phyloP scores from a whole-genome alignment of 2,113 vertebrate genomes.

The Apteryx owenii region DNA sequence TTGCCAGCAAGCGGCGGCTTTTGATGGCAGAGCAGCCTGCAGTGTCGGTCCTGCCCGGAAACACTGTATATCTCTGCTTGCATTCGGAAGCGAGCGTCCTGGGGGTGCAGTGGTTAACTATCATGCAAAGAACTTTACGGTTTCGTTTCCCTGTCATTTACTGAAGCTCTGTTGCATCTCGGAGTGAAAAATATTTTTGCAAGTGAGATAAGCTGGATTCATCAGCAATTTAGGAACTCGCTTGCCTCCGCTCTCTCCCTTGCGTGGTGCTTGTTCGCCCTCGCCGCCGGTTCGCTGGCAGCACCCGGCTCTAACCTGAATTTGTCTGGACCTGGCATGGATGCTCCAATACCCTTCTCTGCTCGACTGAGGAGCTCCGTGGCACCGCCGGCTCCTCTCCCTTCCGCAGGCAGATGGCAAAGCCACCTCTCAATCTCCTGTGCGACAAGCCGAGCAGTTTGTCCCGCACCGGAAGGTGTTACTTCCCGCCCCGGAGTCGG shows the following conservation, averaged over 20 bases:
- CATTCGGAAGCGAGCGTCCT: fast-evolving
- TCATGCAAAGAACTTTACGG: not conserved
- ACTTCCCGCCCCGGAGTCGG: not conserved
- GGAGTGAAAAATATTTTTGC: not conserved
- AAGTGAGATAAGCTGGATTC: not conserved
- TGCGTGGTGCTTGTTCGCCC: not conserved
- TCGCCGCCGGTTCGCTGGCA: not conserved
- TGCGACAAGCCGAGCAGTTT: not conserved
- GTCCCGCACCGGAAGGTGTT: not conserved
- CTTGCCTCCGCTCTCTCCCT: not conserved
- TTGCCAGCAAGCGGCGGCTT: fast-evolving
- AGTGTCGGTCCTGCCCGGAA: not conserved
- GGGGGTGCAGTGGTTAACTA: fast-evolving
- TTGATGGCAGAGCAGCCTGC: not conserved
- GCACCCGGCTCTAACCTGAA: too few relatives aligned
- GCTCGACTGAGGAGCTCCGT: too few relatives aligned
- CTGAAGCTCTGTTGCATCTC: not conserved
- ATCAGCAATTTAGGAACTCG: not conserved
- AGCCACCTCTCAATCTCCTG: too few relatives aligned
- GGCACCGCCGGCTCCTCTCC: too few relatives aligned
- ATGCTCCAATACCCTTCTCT: too few relatives aligned
- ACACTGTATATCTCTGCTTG: fast-evolving
- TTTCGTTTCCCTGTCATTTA: not conserved
- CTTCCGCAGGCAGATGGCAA: too few relatives aligned
- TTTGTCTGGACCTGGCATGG: too few relatives aligned